Evolutionary conservation across 2,797 vertebrate species (phyloP), one percentile per base, ranked within the genome.

Genomic region (Loris lydekkerianus): DNA sequence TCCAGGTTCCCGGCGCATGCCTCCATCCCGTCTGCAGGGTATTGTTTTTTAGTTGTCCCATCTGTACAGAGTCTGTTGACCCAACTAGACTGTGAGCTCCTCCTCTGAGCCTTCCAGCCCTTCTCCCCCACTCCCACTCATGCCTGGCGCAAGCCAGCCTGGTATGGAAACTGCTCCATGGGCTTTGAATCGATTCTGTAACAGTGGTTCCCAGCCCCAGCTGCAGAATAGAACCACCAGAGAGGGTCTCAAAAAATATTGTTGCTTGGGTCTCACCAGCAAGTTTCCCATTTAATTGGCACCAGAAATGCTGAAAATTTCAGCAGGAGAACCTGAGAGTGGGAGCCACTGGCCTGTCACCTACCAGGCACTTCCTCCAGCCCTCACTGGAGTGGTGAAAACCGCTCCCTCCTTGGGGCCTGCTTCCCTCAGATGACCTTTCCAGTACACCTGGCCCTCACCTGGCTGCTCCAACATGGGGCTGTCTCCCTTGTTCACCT

Each of bases 31-130:
- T 67, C 72, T 94, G 61, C n/a, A 0, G 0, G 90, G 85, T 13
- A 14, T n/a, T 86, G 81, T 82, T 91, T 40, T 78, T 87, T 93
- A 85, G 94, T 15, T 65, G 76, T 87, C 76, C 96, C 97, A 87
- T 96, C 95, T 97, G 96, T 60, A 56, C n/a, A 4, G 93, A 72
- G 69, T 91, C 83, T 92, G 31, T 53, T 40, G 49, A n/a, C 95
- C 95, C 82, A 46, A 46, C 94, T 91, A 85, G 95, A 97, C 94
- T 95, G 96, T 95, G 91, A 97, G 94, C 95, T 92, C 92, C 96
- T 94, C 92, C 92, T 97, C 87, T 43, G 58, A 86, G 70, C 91
- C 78, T 65, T 72, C 81, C 82, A 43, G 4, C 31, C 72, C 78
- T 58, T 78, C 76, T 29, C 49, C 27, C 7, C 14, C 4, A 40